Evolutionary conservation across 2,113 vertebrate genomes (phyloP).

Genomic region (Eidolon helvum): DNA sequence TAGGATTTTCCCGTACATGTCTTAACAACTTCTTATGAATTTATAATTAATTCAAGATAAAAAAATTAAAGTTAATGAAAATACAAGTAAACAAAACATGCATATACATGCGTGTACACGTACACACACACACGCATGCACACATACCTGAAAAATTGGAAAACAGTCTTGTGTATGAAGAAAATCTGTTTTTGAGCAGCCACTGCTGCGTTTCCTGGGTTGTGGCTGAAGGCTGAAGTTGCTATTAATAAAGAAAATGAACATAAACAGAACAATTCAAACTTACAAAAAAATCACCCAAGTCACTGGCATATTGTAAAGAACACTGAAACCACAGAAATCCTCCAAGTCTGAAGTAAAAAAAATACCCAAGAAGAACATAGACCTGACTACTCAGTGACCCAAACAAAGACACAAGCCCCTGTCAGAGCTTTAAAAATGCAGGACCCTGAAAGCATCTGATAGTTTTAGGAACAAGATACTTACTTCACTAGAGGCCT

Average conservation of each 20-base stretch:
- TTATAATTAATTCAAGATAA: not conserved
- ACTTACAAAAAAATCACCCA: not conserved
- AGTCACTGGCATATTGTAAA: not conserved
- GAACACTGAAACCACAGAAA: not conserved
- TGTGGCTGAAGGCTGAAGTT: conserved; percentile 92
- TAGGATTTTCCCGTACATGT: not conserved
- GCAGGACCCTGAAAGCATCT: not conserved
- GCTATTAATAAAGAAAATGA: conserved; percentile 74
- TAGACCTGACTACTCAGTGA: not conserved
- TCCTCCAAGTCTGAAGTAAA: not conserved
- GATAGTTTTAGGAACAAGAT: not conserved
- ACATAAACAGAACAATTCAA: not conserved
- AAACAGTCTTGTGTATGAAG: conserved; percentile 92
- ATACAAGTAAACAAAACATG: not conserved
- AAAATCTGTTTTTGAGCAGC: conserved; percentile 95
- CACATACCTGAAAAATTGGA: conserved; percentile 95
- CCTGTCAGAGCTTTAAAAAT: not conserved
- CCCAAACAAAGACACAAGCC: too few relatives aligned
- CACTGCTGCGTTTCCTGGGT: conserved; percentile 95
- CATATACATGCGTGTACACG: too few relatives aligned
- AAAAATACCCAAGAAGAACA: not conserved
- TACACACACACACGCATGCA: not conserved
- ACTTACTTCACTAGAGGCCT: conserved; percentile 89
- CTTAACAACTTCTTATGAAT: not conserved
- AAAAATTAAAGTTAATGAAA: not conserved